These are phyloP conservation scores for Lasioglossum albipes DNA, from an alignment of 1,140 invertebrate genomes.

Conservation along the genomic window DNA sequence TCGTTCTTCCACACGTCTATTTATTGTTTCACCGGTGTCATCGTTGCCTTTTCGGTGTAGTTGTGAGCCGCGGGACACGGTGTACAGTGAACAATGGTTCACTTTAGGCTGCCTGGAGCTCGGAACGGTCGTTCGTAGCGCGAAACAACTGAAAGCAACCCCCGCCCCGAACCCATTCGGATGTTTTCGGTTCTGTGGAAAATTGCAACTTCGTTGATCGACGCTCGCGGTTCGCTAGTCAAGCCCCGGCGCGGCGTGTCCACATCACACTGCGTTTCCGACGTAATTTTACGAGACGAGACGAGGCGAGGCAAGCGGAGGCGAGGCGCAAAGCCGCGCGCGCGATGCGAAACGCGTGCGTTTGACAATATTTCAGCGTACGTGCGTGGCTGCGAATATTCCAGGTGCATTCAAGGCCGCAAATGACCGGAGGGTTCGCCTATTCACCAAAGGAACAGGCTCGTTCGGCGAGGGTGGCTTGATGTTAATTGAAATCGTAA, in stretches of 20 bases:
- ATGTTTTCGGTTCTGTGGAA: neutral
- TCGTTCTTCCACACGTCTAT: too few relatives aligned
- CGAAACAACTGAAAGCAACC: too few relatives aligned
- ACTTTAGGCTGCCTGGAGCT: too few relatives aligned
- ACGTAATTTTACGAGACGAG: slow-evolving; percentile 26
- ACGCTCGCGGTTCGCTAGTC: neutral
- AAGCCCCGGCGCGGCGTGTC: neutral
- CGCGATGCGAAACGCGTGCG: slow-evolving; percentile 20
- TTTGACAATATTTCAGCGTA: slow-evolving; percentile 40
- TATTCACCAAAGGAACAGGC: slow-evolving; percentile 4
- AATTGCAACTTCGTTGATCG: slow-evolving; percentile 36
- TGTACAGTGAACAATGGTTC: too few relatives aligned
- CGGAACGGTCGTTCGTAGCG: too few relatives aligned
- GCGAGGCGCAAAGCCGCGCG: neutral
- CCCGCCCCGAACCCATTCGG: neutral
- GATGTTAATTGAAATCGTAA: slow-evolving; percentile 71
- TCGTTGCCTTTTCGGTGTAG: too few relatives aligned
- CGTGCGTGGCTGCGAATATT: slow-evolving; percentile 32
- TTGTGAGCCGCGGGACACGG: too few relatives aligned
- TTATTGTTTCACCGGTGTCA: too few relatives aligned
- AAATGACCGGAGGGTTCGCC: slow-evolving; percentile 15
- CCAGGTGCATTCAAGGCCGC: slow-evolving; percentile 17
- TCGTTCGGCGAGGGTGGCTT: slow-evolving; percentile 19
- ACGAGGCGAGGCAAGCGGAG: neutral
- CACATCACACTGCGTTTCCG: neutral